Conservation (phyloP, 2,113 vertebrate genomes). For the Odocoileus virginianus region DNA sequence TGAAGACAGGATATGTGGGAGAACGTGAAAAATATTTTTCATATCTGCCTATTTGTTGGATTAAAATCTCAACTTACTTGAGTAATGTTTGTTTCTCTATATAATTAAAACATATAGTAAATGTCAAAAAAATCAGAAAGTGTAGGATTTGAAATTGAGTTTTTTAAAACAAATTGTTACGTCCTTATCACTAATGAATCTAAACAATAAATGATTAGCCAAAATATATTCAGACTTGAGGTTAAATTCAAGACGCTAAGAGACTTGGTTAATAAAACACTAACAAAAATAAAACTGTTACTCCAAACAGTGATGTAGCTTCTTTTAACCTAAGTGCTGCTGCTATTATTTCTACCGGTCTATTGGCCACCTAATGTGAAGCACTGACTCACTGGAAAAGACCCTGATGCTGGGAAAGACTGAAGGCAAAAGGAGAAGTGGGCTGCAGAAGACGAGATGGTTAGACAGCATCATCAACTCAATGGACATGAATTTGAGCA, state of each 20-base stretch:
- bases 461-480: background rate
- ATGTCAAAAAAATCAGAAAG: background rate
- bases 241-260: constrained; percentile 25
- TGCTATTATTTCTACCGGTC: background rate
- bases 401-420: background rate
- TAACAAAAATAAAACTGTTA: background rate
- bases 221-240: constrained; percentile 19
- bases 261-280: background rate
- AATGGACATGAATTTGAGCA: background rate
- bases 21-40: background rate
- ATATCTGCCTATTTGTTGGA: background rate
- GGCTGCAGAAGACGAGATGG: background rate
- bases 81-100: background rate
- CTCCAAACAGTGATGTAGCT: background rate
- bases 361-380: background rate
- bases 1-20: no score
- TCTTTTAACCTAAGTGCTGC: background rate
- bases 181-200: background rate
- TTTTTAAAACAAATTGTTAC: background rate
- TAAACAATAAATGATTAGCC: background rate
- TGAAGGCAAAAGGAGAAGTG: background rate
- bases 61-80: constrained; percentile 17
- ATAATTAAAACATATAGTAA: constrained; percentile 34
- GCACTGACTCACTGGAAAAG: background rate
- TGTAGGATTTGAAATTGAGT: background rate